These are phyloP conservation scores for Leptosomus discolor DNA, from an alignment of 2,113 vertebrate species.

Conservation along the genomic window DNA sequence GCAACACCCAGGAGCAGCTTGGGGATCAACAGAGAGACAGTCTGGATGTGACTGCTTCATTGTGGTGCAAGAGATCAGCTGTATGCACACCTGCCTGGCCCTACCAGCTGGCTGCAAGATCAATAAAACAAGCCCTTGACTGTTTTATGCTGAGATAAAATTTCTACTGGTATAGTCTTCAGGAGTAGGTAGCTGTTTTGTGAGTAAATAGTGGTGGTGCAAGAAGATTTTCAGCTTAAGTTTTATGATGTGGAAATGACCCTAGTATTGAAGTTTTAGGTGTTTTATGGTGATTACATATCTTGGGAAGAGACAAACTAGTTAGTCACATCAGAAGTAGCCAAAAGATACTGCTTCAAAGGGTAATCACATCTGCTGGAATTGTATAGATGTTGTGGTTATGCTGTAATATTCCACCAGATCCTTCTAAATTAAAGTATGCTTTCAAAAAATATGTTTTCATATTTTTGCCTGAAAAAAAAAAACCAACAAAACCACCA, in stretches of 20 bases:
- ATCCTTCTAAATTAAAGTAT: neutral
- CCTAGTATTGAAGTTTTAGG: neutral
- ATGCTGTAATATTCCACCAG: neutral
- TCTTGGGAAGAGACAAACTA: neutral
- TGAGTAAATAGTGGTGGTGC: neutral
- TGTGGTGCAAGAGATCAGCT: neutral
- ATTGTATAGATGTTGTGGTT: neutral
- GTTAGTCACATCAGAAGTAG: neutral
- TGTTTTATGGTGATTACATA: neutral
- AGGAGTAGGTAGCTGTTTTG: neutral
- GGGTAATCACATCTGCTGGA: neutral
- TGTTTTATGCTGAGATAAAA: neutral
- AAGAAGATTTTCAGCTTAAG: neutral
- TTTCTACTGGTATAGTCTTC: neutral
- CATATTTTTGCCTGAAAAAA: neutral
- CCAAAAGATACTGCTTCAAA: neutral
- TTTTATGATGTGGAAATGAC: neutral
- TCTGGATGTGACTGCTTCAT: neutral
- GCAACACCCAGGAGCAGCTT: neutral
- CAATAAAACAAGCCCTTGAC: neutral
- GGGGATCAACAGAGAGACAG: rapidly evolving
- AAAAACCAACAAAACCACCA: neutral
- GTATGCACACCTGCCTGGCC: neutral
- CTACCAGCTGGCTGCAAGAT: neutral
- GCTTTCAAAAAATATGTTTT: neutral